Evolutionary conservation across 2,888 invertebrate genomes (phyloP).

Genomic region (Molorchus minor): DNA sequence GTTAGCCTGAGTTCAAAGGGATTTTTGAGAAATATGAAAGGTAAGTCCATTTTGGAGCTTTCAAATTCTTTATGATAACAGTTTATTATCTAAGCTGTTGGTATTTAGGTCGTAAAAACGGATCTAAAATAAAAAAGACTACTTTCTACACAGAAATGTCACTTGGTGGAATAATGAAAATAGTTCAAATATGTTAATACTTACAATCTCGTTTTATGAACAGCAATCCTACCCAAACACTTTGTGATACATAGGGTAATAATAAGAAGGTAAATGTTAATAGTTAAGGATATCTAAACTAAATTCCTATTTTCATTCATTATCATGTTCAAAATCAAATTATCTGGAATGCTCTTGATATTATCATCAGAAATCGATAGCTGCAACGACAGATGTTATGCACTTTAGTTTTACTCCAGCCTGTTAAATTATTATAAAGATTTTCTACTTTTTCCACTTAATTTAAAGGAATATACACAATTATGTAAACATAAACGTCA

Average conservation of each 20-base stretch:
- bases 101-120: slow-evolving; percentile 62
- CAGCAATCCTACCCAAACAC: slow-evolving; percentile 57
- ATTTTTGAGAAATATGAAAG: slow-evolving; percentile 26
- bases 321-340: slow-evolving; percentile 45
- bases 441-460: slow-evolving; percentile 37
- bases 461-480: slow-evolving; percentile 55
- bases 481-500: slow-evolving; percentile 63
- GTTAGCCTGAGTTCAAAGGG: slow-evolving; percentile 27
- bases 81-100: slow-evolving; percentile 50
- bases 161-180: slow-evolving; percentile 46
- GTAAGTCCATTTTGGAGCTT: slow-evolving; percentile 33
- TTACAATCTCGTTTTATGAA: slow-evolving; percentile 59
- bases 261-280: slow-evolving; percentile 19
- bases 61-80: slow-evolving; percentile 43
- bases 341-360: slow-evolving; percentile 43
- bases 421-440: slow-evolving; percentile 17
- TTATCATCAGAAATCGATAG: slow-evolving; percentile 36
- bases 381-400: slow-evolving; percentile 36
- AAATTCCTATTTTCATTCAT: slow-evolving; percentile 38
- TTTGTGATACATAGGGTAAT: slow-evolving; percentile 46
- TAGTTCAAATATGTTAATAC: slow-evolving; percentile 45
- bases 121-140: slow-evolving; percentile 55
- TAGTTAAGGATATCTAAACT: slow-evolving; percentile 41
- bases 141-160: slow-evolving; percentile 59
- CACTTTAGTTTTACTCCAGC: slow-evolving; percentile 30